Evolutionary conservation across 2,797 vertebrate genomes (phyloP).

Genomic region (Labroides dimidiatus): DNA sequence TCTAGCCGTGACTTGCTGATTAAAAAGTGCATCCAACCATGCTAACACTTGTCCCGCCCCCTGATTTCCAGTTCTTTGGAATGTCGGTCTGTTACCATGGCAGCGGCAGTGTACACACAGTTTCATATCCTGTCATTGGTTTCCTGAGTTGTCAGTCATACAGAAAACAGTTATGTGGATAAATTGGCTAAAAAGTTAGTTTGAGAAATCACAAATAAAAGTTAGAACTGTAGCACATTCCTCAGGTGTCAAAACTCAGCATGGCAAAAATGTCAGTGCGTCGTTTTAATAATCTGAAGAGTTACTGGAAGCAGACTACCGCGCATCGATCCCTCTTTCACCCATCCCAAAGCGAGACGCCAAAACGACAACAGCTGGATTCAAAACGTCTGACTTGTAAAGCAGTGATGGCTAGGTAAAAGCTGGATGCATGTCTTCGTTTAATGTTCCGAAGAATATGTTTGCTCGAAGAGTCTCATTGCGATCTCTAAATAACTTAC

Average conservation of each 20-base stretch:
- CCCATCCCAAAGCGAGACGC: constrained; percentile 19
- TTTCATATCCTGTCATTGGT: constrained; percentile 71
- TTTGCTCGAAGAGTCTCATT: constrained; percentile 21
- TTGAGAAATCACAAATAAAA: constrained; percentile 77
- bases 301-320: neutral
- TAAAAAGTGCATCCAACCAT: constrained; percentile 76
- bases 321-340: neutral
- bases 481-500: constrained; percentile 61
- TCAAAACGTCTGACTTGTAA: constrained; percentile 43
- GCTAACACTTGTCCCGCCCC: constrained; percentile 80
- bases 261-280: accelerated
- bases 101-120: constrained; percentile 73
- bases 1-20: constrained; percentile 50
- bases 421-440: constrained; percentile 53
- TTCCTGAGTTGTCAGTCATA: constrained; percentile 68
- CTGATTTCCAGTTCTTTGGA: constrained; percentile 69
- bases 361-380: constrained; percentile 70
- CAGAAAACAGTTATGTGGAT: constrained; percentile 52
- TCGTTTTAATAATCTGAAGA: neutral
- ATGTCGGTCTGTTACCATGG: constrained; percentile 75
- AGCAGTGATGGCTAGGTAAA: constrained; percentile 49
- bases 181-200: constrained; percentile 76
- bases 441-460: constrained; percentile 29
- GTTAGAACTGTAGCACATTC: constrained; percentile 44
- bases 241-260: constrained; percentile 75